Conservation (phyloP, 2,797 vertebrate genomes). For the Pteropus rufus region DNA sequence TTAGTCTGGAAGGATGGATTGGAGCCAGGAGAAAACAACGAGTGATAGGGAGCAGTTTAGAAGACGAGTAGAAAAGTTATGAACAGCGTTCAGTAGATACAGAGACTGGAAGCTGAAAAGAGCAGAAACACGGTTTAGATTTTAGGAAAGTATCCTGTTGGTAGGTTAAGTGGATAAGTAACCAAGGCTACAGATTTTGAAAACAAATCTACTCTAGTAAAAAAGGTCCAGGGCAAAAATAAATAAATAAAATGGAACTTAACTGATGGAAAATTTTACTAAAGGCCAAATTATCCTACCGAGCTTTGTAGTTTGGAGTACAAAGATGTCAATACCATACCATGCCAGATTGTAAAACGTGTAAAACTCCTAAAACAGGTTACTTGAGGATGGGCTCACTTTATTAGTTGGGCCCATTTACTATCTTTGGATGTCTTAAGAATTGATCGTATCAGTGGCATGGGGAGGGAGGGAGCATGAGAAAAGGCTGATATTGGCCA, state of each 20-base stretch:
- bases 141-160: not conserved
- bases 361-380: not conserved
- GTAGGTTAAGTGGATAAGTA: not conserved
- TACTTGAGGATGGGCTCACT: not conserved
- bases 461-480: not conserved
- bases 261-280: not conserved
- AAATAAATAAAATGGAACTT: not conserved
- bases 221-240: not conserved
- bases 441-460: not conserved
- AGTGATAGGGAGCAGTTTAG: not conserved
- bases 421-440: not conserved
- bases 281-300: not conserved
- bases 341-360: not conserved
- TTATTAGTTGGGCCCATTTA: not conserved
- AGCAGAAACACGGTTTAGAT: not conserved
- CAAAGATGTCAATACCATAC: not conserved
- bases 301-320: not conserved
- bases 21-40: not conserved
- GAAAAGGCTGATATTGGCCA: constrained; percentile 15
- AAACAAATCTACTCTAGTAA: not conserved
- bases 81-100: not conserved
- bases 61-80: not conserved
- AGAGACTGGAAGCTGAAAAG: not conserved
- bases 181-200: not conserved
- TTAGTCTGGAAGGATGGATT: not conserved